A percentile compares a stretch with the other conserved stretches of the same genome.
phyloP scores from a whole-genome alignment of 2,797 vertebrate genomes.

The Atherinosoma microstoma region DNA sequence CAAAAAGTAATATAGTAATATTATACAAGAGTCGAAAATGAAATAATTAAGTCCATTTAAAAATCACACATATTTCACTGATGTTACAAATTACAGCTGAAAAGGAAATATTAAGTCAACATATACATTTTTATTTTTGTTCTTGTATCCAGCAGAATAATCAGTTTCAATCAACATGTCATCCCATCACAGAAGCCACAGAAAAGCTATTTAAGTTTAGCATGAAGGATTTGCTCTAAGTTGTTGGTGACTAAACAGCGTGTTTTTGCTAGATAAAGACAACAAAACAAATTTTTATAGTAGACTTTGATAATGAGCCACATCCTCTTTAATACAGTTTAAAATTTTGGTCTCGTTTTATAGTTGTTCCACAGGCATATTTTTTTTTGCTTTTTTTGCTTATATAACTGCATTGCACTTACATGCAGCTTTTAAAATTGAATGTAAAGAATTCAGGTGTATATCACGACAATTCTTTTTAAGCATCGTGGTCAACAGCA shows the following conservation, averaged over 20 bases:
- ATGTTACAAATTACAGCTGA: no score
- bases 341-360: not conserved
- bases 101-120: no score
- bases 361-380: not conserved
- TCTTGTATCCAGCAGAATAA: no score
- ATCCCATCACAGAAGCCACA: not conserved
- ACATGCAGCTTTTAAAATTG: not conserved
- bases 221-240: not conserved
- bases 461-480: not conserved
- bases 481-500: slow-evolving; percentile 35
- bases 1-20: not conserved
- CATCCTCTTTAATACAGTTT: not conserved
- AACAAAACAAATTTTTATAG: not conserved
- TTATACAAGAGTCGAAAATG: not conserved
- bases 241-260: not conserved
- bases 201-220: not conserved
- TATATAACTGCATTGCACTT: not conserved
- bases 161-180: no score
- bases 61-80: not conserved
- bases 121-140: no score
- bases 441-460: not conserved
- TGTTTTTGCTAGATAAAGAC: not conserved
- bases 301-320: not conserved
- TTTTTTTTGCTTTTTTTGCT: no score
- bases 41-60: not conserved